Base-by-base conservation (phyloP, 1,140 invertebrate species). In the Megathymus violae region DNA sequence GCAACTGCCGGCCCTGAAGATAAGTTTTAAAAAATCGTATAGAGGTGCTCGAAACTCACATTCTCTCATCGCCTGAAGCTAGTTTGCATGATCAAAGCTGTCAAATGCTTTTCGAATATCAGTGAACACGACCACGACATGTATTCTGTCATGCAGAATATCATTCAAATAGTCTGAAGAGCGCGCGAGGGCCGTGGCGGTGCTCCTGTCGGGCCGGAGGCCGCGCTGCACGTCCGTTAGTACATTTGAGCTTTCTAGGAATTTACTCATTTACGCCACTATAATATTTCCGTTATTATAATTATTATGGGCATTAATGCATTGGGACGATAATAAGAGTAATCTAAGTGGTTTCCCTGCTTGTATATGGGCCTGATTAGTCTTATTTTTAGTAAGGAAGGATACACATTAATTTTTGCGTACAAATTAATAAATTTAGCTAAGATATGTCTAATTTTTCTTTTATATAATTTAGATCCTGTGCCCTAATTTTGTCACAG, bases 201-300 rank as follows among this genome's bases (percentile, higher is more conserved):
- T 22, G 19, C 50, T 70, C 4, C 67, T 47, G 0, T 38, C 48
- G 2, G 19, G 15, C 3, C 72, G 34, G 10, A 74, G 72, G 0
- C 72, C 71, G 16, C 70, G 51, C 9, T 73, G 73, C 10, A 14
- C n/a, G 14, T 70, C 61, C 10, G 31, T 31, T 10, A 78, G 11
- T 22, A 77, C 44, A 36, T 43, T 41, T 51, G 69, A 31, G 5
- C 11, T 10, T 14, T 77, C 71, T 47, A 77, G 27, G 41, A 70
- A 72, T 1, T 22, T 10, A 54, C 9, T 65, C 1, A 78, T 64
- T 46, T 72, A 69, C 3, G 25, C 13, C 0, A 75, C 66, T 11
- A 75, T 58, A n/a, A 67, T 64, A 75, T 75, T 64, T 78, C 70
- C 0, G 64, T 5, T 22, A 76, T 74, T 67, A 69, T 71, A 60